Evolutionary conservation across 2,888 invertebrate genomes (phyloP), one percentile per base, ranked within the genome.

Genomic region (Eudasyphora cyanicolor): DNA sequence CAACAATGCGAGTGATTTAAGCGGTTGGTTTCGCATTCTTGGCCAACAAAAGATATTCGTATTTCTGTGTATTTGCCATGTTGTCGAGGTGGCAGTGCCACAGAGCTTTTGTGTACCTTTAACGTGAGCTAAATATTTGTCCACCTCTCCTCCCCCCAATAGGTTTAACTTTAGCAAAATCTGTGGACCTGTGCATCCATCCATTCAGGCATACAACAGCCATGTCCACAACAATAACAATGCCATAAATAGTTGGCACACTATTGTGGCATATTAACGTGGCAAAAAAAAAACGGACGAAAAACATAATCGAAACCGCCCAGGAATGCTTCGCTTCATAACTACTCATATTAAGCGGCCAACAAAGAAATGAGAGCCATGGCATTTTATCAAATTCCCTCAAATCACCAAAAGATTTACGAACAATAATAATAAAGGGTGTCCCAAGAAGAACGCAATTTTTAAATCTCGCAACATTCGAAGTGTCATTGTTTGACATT

Each of bases 61-160:
- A 24, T 64, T 32, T 35, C 38, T 35, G 19, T 38, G 17, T 38
- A 38, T 51, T 24, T 24, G 35, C 57, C n/a, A 35, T 10, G 12
- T 75, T 74, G 62, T 76, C 29, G 24, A 62, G 35, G 38, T 42
- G 42, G 29, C 27, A 54, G 45, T 32, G n/a, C n/a, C n/a, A n/a
- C n/a, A n/a, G n/a, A n/a, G n/a, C 19, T 29, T 38, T 32, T 70
- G 42, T 45, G 45, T 35, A 45, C n/a, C 10, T 75, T 75, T 57
- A 71, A 78, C 49, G 70, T 84, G 78, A 78, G 70, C 75, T 81
- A 84, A 80, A 81, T 76, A 76, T 78, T 84, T 71, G 76, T 38
- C 69, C 77, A 76, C 77, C 64, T 60, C 71, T 79, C 49, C 79
- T 81, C 76, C n/a, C n/a, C n/a, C n/a, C n/a, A n/a, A n/a, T n/a